Evolutionary conservation across 2,888 invertebrate genomes (phyloP).

Genomic region (Hypolimnas misippus): DNA sequence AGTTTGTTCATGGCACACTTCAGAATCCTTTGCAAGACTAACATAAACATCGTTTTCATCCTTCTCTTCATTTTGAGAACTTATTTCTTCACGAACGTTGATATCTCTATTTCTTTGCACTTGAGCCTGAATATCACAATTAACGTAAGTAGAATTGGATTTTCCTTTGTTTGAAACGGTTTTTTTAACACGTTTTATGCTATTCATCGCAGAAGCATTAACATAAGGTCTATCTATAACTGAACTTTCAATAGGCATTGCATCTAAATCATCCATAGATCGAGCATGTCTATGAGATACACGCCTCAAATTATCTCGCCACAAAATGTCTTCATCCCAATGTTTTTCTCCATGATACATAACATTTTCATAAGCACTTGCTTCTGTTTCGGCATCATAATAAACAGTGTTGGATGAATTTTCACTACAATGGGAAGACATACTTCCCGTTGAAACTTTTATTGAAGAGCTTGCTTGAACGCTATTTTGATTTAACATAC

Average conservation of each 20-base stretch:
- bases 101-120: slow-evolving; percentile 67
- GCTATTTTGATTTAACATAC: slow-evolving; percentile 47
- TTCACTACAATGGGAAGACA: slow-evolving; percentile 78
- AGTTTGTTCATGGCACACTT: slow-evolving; percentile 53
- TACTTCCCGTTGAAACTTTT: slow-evolving; percentile 73
- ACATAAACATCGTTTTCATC: slow-evolving; percentile 83
- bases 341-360: slow-evolving; percentile 87
- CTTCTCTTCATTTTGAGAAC: slow-evolving; percentile 49
- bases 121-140: slow-evolving; percentile 86
- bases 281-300: slow-evolving; percentile 92
- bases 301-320: slow-evolving; percentile 91
- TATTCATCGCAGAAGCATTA: slow-evolving; percentile 68
- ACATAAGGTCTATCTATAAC: slow-evolving; percentile 55
- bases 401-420: slow-evolving; percentile 79
- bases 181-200: slow-evolving; percentile 75
- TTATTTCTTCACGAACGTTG: slow-evolving; percentile 53
- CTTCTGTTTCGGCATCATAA: slow-evolving; percentile 76
- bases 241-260: slow-evolving; percentile 57
- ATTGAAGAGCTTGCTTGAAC: slow-evolving; percentile 57
- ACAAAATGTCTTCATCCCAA: slow-evolving; percentile 93
- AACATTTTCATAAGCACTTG: slow-evolving; percentile 74
- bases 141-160: slow-evolving; percentile 91
- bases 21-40: slow-evolving; percentile 70
- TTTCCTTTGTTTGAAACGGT: slow-evolving; percentile 76
- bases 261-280: slow-evolving; percentile 92